Evolutionary conservation across 1,140 invertebrate species (phyloP).

Genomic region (Zaprionus camerounensis): DNA sequence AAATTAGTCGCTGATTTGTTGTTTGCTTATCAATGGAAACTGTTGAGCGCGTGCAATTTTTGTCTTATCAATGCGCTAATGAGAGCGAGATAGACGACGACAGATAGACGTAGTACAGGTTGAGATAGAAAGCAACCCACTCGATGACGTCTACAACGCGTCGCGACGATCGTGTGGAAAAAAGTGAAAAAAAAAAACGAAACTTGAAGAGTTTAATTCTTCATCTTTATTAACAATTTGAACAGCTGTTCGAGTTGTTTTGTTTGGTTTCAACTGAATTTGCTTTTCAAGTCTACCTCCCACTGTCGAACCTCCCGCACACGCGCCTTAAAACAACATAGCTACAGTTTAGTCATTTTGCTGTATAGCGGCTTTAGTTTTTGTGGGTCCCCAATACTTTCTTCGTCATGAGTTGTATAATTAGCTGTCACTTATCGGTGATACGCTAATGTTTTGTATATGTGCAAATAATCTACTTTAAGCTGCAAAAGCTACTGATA

Average conservation of each 20-base stretch:
- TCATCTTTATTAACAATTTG: constrained; percentile 45
- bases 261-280: constrained; percentile 24
- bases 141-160: constrained; percentile 51
- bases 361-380: constrained; percentile 4
- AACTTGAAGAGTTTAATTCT: constrained; percentile 32
- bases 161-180: constrained; percentile 10
- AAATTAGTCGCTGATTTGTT: constrained; percentile 24
- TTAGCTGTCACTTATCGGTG: constrained; percentile 53
- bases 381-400: constrained; percentile 43
- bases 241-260: constrained; percentile 62
- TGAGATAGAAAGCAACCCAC: constrained; percentile 25
- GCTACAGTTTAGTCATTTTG: constrained; percentile 43
- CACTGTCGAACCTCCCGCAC: constrained; percentile 7
- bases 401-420: constrained; percentile 42
- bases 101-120: not conserved
- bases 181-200: constrained; percentile 26
- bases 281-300: constrained; percentile 33
- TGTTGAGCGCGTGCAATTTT: constrained; percentile 59
- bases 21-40: constrained; percentile 67
- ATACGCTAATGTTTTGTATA: constrained; percentile 41
- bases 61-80: constrained; percentile 45
- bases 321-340: constrained; percentile 33
- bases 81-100: constrained; percentile 3
- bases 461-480: not conserved
- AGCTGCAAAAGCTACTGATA: not conserved